A percentile compares a stretch with the other conserved stretches of the same genome.
phyloP scores from a whole-genome alignment of 2,797 vertebrate species.

The Heteromormyrus szaboi region DNA sequence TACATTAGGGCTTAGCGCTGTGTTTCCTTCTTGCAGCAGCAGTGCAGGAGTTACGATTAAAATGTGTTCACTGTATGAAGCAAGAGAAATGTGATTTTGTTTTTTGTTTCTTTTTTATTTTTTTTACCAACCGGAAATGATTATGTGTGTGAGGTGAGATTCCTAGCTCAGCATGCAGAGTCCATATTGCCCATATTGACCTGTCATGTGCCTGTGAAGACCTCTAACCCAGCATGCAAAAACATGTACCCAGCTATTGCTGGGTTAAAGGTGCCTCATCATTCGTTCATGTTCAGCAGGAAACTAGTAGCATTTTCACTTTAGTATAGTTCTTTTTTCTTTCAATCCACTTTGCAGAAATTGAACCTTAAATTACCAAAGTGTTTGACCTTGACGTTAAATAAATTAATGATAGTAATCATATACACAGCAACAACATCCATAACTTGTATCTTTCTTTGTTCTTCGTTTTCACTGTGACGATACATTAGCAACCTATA shows the following conservation, averaged over 20 bases:
- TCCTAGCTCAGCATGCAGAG: conserved; percentile 90
- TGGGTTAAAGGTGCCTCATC: conserved; percentile 67
- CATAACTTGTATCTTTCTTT: conserved; percentile 25
- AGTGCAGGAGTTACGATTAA: conserved; percentile 77
- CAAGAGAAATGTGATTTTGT: conserved; percentile 60
- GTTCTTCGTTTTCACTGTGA: conserved; percentile 23
- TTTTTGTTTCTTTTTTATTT: background rate
- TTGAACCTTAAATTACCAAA: conserved; percentile 35
- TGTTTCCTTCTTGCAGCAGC: conserved; percentile 83
- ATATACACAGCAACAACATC: conserved; percentile 21
- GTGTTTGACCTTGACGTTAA: conserved; percentile 25
- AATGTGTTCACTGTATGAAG: conserved; percentile 73
- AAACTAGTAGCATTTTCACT: conserved; percentile 30
- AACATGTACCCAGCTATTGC: conserved; percentile 69
- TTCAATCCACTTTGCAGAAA: conserved; percentile 22
- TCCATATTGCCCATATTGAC: conserved; percentile 77
- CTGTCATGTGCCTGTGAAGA: conserved; percentile 72
- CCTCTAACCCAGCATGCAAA: conserved; percentile 76
- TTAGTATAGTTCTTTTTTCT: conserved; percentile 2
- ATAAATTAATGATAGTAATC: conserved; percentile 11
- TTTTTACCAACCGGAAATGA: conserved; percentile 61
- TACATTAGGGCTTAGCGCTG: conserved; percentile 84
- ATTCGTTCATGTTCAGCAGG: conserved; percentile 45
- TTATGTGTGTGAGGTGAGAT: conserved; percentile 49
- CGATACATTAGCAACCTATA: background rate